Evolutionary conservation across 1,140 invertebrate species (phyloP).

Genomic region (Yoshiicerus persimilis): DNA sequence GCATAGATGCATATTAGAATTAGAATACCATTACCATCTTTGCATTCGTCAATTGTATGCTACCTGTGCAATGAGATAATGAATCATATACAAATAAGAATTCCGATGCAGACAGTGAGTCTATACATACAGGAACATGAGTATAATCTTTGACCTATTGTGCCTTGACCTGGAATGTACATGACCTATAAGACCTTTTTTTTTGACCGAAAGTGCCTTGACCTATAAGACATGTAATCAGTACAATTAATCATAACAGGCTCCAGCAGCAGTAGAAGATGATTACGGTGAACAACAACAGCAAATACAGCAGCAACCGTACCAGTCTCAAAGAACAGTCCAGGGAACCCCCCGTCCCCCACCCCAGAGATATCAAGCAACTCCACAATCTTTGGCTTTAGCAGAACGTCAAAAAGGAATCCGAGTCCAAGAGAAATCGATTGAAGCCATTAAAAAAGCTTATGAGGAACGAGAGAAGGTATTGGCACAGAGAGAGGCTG

Average conservation of each 20-base stretch:
- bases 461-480: conserved; percentile 10
- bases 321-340: not conserved
- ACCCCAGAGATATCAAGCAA: not conserved
- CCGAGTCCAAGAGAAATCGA: not conserved
- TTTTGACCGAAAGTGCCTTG: too few species aligned
- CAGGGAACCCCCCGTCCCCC: too few species aligned
- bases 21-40: too few species aligned
- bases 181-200: too few species aligned
- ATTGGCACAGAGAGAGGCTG: not conserved
- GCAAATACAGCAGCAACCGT: not conserved
- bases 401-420: not conserved
- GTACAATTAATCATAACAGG: not conserved
- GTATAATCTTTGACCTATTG: too few species aligned
- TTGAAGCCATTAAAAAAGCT: not conserved
- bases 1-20: too few species aligned
- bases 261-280: not conserved
- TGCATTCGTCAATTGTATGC: too few species aligned
- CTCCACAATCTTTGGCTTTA: not conserved
- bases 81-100: too few species aligned
- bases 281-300: not conserved
- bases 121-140: too few species aligned
- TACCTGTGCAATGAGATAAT: too few species aligned
- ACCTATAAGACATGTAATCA: not conserved
- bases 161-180: too few species aligned
- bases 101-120: too few species aligned